These are phyloP conservation scores for Mantis religiosa DNA, from an alignment of 2,888 invertebrate species.

Conservation along the genomic window DNA sequence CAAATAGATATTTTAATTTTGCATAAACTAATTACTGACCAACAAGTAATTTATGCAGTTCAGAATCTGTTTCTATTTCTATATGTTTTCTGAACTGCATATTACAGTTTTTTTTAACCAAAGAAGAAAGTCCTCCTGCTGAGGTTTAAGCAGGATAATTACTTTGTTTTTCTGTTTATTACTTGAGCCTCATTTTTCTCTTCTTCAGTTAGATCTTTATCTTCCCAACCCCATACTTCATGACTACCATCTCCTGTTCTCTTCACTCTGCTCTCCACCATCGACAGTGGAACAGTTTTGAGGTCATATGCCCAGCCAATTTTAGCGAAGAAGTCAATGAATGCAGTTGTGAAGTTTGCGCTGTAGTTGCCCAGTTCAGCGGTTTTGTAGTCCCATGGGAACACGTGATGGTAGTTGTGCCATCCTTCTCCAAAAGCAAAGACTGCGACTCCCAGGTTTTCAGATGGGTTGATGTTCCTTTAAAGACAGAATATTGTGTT, in stretches of 20 bases:
- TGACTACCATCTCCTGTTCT: conserved; percentile 72
- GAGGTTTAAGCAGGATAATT: neutral
- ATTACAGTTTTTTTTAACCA: neutral
- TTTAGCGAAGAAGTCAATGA: conserved; percentile 76
- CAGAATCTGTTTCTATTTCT: neutral
- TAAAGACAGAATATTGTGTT: neutral
- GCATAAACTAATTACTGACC: neutral
- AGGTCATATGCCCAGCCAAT: conserved; percentile 86
- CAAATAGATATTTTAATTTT: neutral
- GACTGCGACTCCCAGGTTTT: conserved; percentile 45
- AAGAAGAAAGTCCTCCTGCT: neutral
- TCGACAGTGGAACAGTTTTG: conserved; percentile 70
- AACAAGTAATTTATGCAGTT: neutral
- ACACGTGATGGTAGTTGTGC: conserved; percentile 59
- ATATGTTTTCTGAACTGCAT: neutral
- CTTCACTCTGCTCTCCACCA: conserved; percentile 63
- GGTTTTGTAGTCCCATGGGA: conserved; percentile 83
- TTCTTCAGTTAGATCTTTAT: conserved; percentile 33
- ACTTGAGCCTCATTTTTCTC: conserved; percentile 35
- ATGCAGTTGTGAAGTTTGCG: conserved; percentile 68
- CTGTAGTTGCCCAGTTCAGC: conserved; percentile 71
- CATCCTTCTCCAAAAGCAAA: conserved; percentile 49
- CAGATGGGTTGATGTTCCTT: conserved; percentile 43
- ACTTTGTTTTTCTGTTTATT: conserved; percentile 32
- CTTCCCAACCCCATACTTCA: conserved; percentile 33